A percentile compares a stretch with the other conserved stretches of the same genome.
phyloP scores from a whole-genome alignment of 2,888 invertebrate genomes.

The Embidobia sp. region DNA sequence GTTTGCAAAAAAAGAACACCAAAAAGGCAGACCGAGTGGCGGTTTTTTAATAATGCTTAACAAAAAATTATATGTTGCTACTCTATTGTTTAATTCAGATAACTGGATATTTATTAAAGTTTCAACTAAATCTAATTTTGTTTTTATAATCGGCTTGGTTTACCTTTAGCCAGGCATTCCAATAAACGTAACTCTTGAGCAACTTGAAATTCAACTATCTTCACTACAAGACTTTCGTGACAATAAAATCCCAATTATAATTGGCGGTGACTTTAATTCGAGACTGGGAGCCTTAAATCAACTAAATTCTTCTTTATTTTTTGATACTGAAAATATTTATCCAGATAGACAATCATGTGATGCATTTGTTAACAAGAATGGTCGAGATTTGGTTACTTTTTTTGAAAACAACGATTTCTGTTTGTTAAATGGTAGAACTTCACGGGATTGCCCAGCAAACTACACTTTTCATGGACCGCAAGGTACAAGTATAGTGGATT shows the following conservation, averaged over 20 bases:
- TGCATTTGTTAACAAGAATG: background rate
- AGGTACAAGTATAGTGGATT: conserved; percentile 14
- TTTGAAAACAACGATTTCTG: conserved; percentile 12
- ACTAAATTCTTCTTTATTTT: background rate
- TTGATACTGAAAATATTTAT: background rate
- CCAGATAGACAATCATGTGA: conserved; percentile 3
- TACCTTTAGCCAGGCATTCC: background rate
- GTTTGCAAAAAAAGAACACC: background rate
- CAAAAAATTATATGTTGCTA: background rate
- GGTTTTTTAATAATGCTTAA: background rate
- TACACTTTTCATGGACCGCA: background rate
- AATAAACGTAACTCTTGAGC: background rate
- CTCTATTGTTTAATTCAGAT: background rate
- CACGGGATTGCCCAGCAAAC: background rate
- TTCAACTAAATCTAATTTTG: background rate
- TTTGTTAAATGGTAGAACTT: conserved; percentile 20
- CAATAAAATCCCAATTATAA: background rate
- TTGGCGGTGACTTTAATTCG: conserved; percentile 5
- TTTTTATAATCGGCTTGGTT: background rate
- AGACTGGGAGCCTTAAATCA: conserved; percentile 8
- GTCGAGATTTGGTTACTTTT: background rate
- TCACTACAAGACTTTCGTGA: background rate
- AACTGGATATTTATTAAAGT: conserved; percentile 7
- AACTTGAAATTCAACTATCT: background rate
- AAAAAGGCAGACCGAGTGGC: background rate